A percentile compares a stretch with the other conserved stretches of the same genome.
These are phyloP conservation scores for Lagocephalus sceleratus DNA, from an alignment of 2,797 vertebrate species.

Conservation along the genomic window DNA sequence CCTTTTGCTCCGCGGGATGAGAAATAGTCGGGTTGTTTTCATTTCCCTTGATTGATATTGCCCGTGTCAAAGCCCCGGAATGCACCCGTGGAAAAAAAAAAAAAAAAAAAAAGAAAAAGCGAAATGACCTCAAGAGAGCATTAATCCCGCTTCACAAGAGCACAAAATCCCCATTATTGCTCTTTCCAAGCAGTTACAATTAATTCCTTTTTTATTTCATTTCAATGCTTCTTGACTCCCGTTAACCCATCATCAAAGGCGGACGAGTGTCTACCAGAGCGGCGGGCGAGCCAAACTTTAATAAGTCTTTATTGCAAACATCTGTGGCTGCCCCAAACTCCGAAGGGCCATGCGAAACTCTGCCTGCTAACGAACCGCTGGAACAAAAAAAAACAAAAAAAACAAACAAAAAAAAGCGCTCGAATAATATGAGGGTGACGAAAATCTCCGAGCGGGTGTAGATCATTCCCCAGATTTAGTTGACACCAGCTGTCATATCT, in stretches of 20 bases:
- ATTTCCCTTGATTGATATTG: slow-evolving; percentile 43
- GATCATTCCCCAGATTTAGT: slow-evolving; percentile 32
- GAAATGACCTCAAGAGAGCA: slow-evolving; percentile 54
- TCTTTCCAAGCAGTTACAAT: slow-evolving; percentile 66
- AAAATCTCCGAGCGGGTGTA: slow-evolving; percentile 36
- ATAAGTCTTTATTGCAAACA: slow-evolving; percentile 76
- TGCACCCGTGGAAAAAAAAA: slow-evolving; percentile 46
- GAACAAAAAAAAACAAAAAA: slow-evolving; percentile 56
- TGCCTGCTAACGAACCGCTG: slow-evolving; percentile 52
- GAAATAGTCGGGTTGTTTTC: slow-evolving; percentile 24
- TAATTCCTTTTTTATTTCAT: slow-evolving; percentile 72
- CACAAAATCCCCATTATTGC: slow-evolving; percentile 55
- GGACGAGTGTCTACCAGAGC: slow-evolving; percentile 66
- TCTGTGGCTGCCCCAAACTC: slow-evolving; percentile 59
- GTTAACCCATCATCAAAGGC: slow-evolving; percentile 72
- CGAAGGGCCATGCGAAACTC: slow-evolving; percentile 42
- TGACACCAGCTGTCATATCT: slow-evolving; percentile 24
- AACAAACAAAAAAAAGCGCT: slow-evolving; percentile 17
- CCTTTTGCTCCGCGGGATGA: slow-evolving; percentile 26
- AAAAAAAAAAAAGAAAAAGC: slow-evolving; percentile 5
- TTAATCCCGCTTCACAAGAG: slow-evolving; percentile 62
- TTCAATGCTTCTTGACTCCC: slow-evolving; percentile 69
- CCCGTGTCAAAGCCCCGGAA: slow-evolving; percentile 58
- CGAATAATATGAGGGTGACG: slow-evolving; percentile 45
- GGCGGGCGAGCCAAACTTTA: slow-evolving; percentile 64